Percentiles rank a stretch among this genome's conserved stretches.
phyloP scores from a whole-genome alignment of 1,140 invertebrate genomes.

The Medauroidea extradentata region DNA sequence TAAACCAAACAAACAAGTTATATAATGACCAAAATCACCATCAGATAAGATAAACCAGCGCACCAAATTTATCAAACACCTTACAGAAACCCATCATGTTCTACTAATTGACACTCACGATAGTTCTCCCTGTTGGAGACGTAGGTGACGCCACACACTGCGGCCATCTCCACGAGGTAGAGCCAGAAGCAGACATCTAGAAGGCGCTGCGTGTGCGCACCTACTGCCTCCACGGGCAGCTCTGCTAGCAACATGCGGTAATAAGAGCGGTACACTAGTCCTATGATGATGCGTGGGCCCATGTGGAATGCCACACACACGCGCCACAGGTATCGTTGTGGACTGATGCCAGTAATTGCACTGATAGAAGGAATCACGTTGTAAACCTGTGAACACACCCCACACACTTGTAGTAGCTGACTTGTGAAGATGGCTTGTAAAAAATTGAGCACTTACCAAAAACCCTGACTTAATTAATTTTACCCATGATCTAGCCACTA shows the following conservation, averaged over 20 bases:
- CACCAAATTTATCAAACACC: too few relatives aligned
- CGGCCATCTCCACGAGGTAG: conserved; percentile 77
- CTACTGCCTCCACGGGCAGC: neutral
- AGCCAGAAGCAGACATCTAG: conserved; percentile 76
- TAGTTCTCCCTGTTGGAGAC: conserved; percentile 93
- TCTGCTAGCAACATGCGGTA: conserved; percentile 60
- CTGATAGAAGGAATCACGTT: conserved; percentile 89
- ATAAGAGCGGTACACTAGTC: conserved; percentile 77
- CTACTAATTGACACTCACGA: conserved; percentile 79
- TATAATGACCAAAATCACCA: too few relatives aligned
- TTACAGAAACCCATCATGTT: too few relatives aligned
- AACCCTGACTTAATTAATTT: too few relatives aligned
- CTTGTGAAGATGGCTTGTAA: too few relatives aligned
- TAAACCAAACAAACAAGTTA: too few relatives aligned
- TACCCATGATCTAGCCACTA: too few relatives aligned
- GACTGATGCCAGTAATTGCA: conserved; percentile 85
- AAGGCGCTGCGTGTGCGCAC: conserved; percentile 43
- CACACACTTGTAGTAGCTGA: too few relatives aligned
- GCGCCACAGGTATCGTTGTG: conserved; percentile 88
- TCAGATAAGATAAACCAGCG: too few relatives aligned
- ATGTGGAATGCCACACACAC: conserved; percentile 85
- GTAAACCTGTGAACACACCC: conserved; percentile 63
- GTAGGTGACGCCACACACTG: conserved; percentile 83
- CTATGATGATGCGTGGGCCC: conserved; percentile 79
- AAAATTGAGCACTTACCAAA: too few relatives aligned